Evolutionary conservation across 2,797 vertebrate genomes (phyloP).

Genomic region (Bufotes viridis): DNA sequence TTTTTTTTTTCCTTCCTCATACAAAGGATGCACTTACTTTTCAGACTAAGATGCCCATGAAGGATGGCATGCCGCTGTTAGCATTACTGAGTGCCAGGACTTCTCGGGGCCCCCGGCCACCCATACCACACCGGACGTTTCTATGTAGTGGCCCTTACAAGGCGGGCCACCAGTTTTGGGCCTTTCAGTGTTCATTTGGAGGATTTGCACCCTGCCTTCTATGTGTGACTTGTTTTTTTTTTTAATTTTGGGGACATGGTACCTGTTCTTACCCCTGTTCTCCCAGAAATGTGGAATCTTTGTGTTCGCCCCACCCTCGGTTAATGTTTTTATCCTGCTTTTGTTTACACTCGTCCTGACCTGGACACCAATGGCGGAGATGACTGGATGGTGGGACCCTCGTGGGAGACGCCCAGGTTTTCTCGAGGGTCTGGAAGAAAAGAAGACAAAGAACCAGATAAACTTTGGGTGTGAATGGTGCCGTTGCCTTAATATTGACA

Average conservation of each 20-base stretch:
- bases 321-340: conserved; percentile 57
- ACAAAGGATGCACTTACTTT: conserved; percentile 35
- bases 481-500: conserved; percentile 61
- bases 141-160: background rate
- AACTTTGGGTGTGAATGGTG: conserved; percentile 26
- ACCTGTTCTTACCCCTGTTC: conserved; percentile 34
- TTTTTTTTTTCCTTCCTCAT: background rate
- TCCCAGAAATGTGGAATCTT: conserved; percentile 21
- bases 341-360: conserved; percentile 57
- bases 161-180: background rate
- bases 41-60: conserved; percentile 14
- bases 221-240: background rate
- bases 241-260: conserved; percentile 38
- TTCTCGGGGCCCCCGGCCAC: background rate
- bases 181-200: conserved; percentile 25
- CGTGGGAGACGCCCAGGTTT: too few species aligned
- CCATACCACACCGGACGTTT: background rate
- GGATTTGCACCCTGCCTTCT: conserved; percentile 31
- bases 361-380: background rate
- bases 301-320: background rate
- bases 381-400: background rate
- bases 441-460: background rate
- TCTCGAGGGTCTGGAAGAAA: background rate
- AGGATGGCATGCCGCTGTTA: background rate
- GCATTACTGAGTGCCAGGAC: conserved; percentile 44